phyloP scores from a whole-genome alignment of 2,797 vertebrate genomes.

The Tragelaphus oryx region DNA sequence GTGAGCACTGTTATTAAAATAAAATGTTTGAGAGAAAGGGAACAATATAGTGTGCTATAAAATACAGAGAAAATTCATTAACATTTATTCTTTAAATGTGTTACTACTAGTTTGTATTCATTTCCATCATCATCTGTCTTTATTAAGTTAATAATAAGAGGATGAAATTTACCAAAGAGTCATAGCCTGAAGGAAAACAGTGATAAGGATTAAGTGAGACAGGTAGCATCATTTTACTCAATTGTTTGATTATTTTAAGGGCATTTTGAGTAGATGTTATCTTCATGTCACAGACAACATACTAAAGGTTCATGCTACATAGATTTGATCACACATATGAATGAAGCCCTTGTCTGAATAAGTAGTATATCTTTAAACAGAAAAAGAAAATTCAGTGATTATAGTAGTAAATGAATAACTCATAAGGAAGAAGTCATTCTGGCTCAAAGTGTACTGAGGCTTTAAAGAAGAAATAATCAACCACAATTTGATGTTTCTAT shows the following conservation, averaged over 20 bases:
- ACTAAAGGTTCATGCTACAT: neutral
- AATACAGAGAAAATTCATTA: neutral
- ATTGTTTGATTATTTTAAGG: neutral
- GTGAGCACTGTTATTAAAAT: conserved; percentile 33
- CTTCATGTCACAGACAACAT: neutral
- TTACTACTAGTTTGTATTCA: neutral
- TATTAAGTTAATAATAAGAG: neutral
- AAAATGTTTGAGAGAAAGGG: neutral
- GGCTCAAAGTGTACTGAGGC: neutral
- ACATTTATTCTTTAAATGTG: neutral
- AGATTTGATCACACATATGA: neutral
- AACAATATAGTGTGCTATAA: neutral
- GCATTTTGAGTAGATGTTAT: neutral
- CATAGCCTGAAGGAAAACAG: neutral
- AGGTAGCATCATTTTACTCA: neutral
- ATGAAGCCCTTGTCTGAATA: neutral
- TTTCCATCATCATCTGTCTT: neutral
- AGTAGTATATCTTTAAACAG: neutral
- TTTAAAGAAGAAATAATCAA: neutral
- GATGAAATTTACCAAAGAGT: neutral
- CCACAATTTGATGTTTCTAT: neutral
- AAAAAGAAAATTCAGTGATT: neutral
- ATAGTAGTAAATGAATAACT: neutral
- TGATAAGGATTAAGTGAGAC: neutral
- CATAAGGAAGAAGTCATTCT: neutral